Evolutionary conservation across 1,140 invertebrate genomes (phyloP), one percentile per base, ranked within the genome.

Genomic region (Pseudobourletiella spinata): DNA sequence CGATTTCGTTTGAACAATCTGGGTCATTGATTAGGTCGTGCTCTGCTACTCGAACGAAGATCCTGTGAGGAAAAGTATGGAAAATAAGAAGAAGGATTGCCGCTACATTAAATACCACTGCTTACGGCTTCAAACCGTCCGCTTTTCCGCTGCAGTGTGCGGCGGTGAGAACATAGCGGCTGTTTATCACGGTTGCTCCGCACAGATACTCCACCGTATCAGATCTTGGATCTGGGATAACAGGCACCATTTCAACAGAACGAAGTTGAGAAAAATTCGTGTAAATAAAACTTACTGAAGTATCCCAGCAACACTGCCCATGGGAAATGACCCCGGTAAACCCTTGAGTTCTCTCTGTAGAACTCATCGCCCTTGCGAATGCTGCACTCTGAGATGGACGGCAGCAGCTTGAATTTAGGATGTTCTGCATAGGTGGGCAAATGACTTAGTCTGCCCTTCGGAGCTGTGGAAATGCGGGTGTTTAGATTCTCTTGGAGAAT

Each of bases 1-100:
- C 48, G 4, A 25, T 14, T 24, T 22, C 16, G 46, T 32, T 42
- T 3, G 43, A 57, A 29, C 61, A 63, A 25, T 63, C 61, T 3
- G 55, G 61, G 29, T 63, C 25, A 24, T 43, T 56, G 4, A 26
- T 18, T n/a, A 57, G 11, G 51, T 56, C 52, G 35, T 62, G 51
- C 22, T 62, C 60, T 3, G 8, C 51, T 26, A 62, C 18, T 2
- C 60, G 30, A 2, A 62, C 39, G 11, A 29, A 3, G 11, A 28
- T 6, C 16, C 59, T 61, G 29, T 2, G 22, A 46, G 8, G 22
- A 46, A 46, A 11, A 46, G 44, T 20, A 46, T 18, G 6, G 6
- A 20, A 8, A 46, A 14, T 46, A 14, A 14, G 8, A n/a, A 11
- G 44, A 8, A 11, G 8, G 11, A 11, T 26, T 29, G 29, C 4